These are phyloP conservation scores for Pangasianodon gigas DNA, from an alignment of 2,113 vertebrate genomes.

Conservation along the genomic window DNA sequence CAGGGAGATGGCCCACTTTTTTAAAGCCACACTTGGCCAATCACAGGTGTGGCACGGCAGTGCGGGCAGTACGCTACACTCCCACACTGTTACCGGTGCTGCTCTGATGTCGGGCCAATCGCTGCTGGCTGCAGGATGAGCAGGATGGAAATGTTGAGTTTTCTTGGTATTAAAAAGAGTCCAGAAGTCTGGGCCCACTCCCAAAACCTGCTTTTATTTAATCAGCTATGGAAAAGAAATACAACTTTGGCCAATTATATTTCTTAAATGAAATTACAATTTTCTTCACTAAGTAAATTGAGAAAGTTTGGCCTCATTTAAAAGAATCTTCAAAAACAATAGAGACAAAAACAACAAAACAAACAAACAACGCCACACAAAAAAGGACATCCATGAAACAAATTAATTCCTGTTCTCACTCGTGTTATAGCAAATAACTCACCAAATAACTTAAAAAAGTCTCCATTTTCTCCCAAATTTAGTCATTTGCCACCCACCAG, in stretches of 20 bases:
- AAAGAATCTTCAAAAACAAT: not conserved
- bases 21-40: conserved; percentile 51
- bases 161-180: not conserved
- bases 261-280: not conserved
- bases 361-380: not conserved
- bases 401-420: not conserved
- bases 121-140: conserved; percentile 65
- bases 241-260: not conserved
- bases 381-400: not conserved
- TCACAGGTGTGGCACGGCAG: conserved; percentile 66
- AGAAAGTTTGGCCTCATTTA: not conserved
- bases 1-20: conserved; percentile 77
- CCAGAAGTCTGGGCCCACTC: not conserved
- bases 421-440: not conserved
- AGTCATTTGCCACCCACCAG: not conserved
- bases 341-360: not conserved
- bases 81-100: conserved; percentile 51
- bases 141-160: conserved; percentile 9
- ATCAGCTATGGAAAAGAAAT: not conserved
- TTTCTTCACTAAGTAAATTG: not conserved
- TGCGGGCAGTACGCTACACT: conserved; percentile 50
- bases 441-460: not conserved
- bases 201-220: conserved; percentile 9
- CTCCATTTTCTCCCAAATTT: not conserved
- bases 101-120: conserved; percentile 68